A percentile compares a stretch with the other conserved stretches of the same genome.
Evolutionary conservation across 1,140 invertebrate species (phyloP).

Genomic region (Diploscapter pachys): DNA sequence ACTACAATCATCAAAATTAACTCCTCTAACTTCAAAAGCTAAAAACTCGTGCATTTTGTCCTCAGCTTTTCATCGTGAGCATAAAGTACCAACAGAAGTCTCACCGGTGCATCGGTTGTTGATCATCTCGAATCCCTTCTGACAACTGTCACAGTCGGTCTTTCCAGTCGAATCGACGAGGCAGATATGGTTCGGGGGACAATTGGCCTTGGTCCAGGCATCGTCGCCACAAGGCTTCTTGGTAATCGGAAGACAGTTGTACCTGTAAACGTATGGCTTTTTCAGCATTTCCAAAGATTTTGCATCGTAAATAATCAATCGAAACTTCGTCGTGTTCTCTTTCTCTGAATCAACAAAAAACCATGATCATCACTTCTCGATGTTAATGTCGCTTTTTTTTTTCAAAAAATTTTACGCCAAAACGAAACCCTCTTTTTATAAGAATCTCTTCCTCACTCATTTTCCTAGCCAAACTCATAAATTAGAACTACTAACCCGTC

Average conservation of each 20-base stretch:
- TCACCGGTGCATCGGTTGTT: conserved; percentile 45
- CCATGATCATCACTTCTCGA: no score
- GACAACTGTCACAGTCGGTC: conserved; percentile 45
- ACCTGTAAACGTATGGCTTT: neutral
- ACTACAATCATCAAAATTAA: neutral
- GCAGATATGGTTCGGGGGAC: conserved; percentile 47
- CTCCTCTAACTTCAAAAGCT: neutral
- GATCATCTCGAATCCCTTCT: conserved; percentile 40
- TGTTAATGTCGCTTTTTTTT: no score
- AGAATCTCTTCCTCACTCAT: no score
- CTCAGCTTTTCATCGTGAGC: neutral
- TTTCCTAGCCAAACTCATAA: neutral
- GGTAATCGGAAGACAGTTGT: conserved; percentile 40
- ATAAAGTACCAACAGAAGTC: neutral
- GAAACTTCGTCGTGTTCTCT: no score
- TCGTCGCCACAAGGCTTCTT: conserved; percentile 39
- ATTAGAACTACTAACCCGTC: conserved; percentile 30
- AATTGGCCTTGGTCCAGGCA: conserved; percentile 43
- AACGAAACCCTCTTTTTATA: no score
- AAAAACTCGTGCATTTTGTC: neutral
- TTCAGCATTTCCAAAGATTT: no score
- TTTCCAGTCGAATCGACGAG: conserved; percentile 41
- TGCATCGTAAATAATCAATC: no score
- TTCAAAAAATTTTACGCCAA: no score
- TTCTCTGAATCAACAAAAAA: no score